Evolutionary conservation across 2,113 vertebrate species (phyloP).

Genomic region (Prunella himalayana): DNA sequence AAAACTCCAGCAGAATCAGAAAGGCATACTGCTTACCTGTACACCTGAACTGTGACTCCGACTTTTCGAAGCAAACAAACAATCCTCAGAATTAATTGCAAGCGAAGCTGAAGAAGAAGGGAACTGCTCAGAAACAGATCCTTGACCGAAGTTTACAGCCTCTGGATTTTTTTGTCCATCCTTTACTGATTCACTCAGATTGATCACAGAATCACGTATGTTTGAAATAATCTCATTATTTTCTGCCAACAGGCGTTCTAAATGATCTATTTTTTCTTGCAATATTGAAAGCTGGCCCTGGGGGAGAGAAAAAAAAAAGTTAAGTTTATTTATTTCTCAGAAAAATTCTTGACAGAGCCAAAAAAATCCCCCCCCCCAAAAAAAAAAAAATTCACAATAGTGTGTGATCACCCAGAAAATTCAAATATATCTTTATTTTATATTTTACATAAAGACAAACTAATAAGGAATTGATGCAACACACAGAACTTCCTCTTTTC

Average conservation of each 20-base stretch:
- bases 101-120: conserved; percentile 42
- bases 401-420: neutral
- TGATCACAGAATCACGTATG: conserved; percentile 85
- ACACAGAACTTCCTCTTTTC: neutral
- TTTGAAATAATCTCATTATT: conserved; percentile 91
- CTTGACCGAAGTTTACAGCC: conserved; percentile 73
- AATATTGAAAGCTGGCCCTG: conserved; percentile 87
- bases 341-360: neutral
- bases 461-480: neutral
- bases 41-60: conserved; percentile 65
- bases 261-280: conserved; percentile 89
- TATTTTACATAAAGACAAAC: neutral
- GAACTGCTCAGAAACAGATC: conserved; percentile 49
- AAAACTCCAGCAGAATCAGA: neutral
- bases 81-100: conserved; percentile 71
- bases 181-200: conserved; percentile 80
- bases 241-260: conserved; percentile 85
- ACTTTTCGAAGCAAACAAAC: conserved; percentile 69
- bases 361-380: no score
- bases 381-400: neutral
- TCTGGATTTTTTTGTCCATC: conserved; percentile 67
- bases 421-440: neutral
- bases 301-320: neutral
- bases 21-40: conserved; percentile 73
- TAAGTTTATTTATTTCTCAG: neutral